Evolutionary conservation across 2,797 vertebrate genomes (phyloP).

Genomic region (Sebastes kiyomatsui): DNA sequence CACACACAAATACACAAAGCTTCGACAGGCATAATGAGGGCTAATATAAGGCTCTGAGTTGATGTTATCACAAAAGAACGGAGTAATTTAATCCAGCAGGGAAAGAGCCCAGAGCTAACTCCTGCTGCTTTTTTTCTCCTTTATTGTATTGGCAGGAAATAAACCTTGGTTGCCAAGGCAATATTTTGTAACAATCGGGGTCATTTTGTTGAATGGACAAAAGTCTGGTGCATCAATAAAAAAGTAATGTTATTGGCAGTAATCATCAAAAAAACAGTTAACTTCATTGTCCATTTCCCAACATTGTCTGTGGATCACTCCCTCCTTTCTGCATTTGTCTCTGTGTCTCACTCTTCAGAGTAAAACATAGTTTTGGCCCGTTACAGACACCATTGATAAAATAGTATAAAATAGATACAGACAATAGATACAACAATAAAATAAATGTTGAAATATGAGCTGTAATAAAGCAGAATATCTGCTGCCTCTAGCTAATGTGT

Average conservation of each 20-base stretch:
- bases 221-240: conserved; percentile 4
- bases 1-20: conserved; percentile 29
- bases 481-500: not conserved
- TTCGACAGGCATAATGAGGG: conserved; percentile 31
- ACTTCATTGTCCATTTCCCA: not conserved
- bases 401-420: not conserved
- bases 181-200: conserved; percentile 4
- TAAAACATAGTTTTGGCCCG: not conserved
- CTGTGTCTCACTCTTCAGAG: not conserved
- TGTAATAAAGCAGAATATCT: not conserved
- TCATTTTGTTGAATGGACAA: conserved; percentile 15
- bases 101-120: conserved; percentile 23
- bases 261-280: conserved; percentile 1
- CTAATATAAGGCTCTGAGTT: conserved; percentile 34
- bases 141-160: conserved; percentile 22
- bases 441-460: not conserved
- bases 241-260: conserved; percentile 7
- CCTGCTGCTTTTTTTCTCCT: conserved; percentile 34
- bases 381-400: not conserved
- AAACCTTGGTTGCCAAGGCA: conserved; percentile 4
- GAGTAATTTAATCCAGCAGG: conserved; percentile 39
- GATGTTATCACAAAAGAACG: conserved; percentile 50
- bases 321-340: not conserved
- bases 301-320: not conserved
- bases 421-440: too few species aligned